Evolutionary conservation across 2,113 vertebrate genomes (phyloP).

Genomic region (Eonycteris spelaea): DNA sequence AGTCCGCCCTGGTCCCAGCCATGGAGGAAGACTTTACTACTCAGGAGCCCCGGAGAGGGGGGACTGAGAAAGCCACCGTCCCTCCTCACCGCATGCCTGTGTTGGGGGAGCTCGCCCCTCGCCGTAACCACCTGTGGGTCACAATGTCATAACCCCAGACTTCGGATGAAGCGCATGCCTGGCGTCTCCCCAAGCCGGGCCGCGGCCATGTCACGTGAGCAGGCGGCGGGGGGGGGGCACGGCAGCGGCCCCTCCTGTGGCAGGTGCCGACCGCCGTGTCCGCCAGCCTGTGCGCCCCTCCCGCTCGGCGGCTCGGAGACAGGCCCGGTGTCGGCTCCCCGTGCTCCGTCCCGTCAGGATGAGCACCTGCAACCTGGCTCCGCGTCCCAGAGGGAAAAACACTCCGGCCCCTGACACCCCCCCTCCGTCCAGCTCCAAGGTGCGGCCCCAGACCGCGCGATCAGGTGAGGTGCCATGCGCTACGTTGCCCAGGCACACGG

Average conservation of each 20-base stretch:
- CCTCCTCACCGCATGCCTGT: not conserved
- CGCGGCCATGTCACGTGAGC: not conserved
- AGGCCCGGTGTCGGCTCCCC: fast-evolving
- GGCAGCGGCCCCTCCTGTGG: not conserved
- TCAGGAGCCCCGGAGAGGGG: not conserved
- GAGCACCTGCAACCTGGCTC: not conserved
- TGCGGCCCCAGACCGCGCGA: not conserved
- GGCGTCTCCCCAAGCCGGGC: not conserved
- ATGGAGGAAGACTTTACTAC: not conserved
- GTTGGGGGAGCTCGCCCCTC: not conserved
- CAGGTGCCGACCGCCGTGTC: too few species aligned
- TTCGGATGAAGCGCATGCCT: not conserved
- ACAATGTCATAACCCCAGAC: not conserved
- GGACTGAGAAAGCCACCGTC: not conserved
- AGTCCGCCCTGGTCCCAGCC: not conserved
- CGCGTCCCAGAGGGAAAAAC: not conserved
- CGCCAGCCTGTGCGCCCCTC: not conserved
- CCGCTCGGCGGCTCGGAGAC: not conserved
- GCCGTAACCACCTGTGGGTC: not conserved
- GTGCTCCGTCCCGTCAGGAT: not conserved
- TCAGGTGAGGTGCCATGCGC: not conserved
- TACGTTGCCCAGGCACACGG: not conserved
- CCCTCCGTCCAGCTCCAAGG: not conserved
- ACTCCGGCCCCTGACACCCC: not conserved
- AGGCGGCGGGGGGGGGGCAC: too few species aligned